These are phyloP conservation scores for Cheilosia vulpina DNA, from an alignment of 2,888 invertebrate genomes.

Conservation along the genomic window DNA sequence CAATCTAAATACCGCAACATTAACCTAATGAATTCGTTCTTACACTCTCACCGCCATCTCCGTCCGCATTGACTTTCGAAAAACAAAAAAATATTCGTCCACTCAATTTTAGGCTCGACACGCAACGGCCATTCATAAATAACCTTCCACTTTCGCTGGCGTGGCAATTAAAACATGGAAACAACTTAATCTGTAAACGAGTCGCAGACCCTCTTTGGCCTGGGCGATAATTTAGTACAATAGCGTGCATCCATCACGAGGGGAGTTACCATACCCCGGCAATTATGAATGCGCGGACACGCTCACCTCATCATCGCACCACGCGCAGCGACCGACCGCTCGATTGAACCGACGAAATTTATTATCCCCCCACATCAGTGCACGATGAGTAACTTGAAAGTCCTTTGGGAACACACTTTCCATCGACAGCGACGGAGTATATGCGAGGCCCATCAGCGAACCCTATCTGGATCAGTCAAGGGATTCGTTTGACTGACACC, in stretches of 20 bases:
- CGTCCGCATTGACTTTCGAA: constrained; percentile 39
- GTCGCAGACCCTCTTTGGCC: constrained; percentile 3
- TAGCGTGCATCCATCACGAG: constrained; percentile 60
- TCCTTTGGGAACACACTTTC: constrained; percentile 51
- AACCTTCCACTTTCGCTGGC: constrained; percentile 62
- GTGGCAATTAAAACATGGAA: constrained; percentile 66
- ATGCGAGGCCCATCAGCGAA: background rate
- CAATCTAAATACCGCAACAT: constrained; percentile 20
- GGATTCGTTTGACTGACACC: constrained; percentile 65
- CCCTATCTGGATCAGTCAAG: constrained; percentile 68
- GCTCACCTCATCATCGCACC: constrained; percentile 69
- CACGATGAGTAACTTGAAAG: constrained; percentile 15
- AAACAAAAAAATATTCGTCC: constrained; percentile 23
- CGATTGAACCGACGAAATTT: constrained; percentile 43
- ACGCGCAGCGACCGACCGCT: constrained; percentile 9
- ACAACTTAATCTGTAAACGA: constrained; percentile 64
- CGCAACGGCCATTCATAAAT: constrained; percentile 62
- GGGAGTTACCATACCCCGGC: background rate
- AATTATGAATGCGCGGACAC: constrained; percentile 72
- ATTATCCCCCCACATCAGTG: constrained; percentile 38
- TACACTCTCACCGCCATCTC: background rate
- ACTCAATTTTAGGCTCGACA: constrained; percentile 53
- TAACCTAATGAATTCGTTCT: constrained; percentile 46
- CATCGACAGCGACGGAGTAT: background rate
- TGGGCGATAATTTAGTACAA: constrained; percentile 56